phyloP scores from a whole-genome alignment of 1,140 invertebrate species.

The Drosophila watanabei region DNA sequence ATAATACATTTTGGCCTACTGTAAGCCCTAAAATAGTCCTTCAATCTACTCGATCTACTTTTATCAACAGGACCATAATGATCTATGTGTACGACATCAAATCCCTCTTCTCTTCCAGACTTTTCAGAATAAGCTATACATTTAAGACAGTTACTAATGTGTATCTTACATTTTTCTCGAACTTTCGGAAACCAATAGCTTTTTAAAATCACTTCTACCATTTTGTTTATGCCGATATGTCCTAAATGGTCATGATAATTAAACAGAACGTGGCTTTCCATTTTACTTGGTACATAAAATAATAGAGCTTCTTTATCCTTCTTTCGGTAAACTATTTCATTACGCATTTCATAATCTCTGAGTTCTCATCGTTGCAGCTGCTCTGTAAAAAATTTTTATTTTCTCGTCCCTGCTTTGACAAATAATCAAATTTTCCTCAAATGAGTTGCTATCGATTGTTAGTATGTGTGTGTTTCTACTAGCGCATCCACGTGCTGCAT shows the following conservation, averaged over 20 bases:
- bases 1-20: too few species aligned
- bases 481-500: too few species aligned
- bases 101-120: neutral
- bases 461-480: too few species aligned
- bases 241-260: slow-evolving; percentile 6
- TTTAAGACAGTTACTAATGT: neutral
- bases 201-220: neutral
- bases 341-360: too few species aligned
- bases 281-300: slow-evolving; percentile 4
- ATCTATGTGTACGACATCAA: neutral
- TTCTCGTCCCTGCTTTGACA: too few species aligned
- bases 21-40: too few species aligned
- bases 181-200: neutral
- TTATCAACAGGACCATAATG: slow-evolving; percentile 8
- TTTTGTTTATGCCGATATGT: slow-evolving; percentile 7
- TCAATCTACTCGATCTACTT: neutral
- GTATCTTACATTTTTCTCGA: too few species aligned
- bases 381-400: too few species aligned
- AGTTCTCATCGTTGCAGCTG: too few species aligned
- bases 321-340: too few species aligned
- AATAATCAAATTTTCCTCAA: too few species aligned
- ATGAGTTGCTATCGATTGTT: too few species aligned
- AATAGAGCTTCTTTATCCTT: neutral
- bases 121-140: slow-evolving; percentile 1
- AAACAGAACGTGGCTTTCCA: slow-evolving; percentile 8